These are phyloP conservation scores for Cebidichthys violaceus DNA, from an alignment of 2,113 vertebrate genomes.

Conservation along the genomic window DNA sequence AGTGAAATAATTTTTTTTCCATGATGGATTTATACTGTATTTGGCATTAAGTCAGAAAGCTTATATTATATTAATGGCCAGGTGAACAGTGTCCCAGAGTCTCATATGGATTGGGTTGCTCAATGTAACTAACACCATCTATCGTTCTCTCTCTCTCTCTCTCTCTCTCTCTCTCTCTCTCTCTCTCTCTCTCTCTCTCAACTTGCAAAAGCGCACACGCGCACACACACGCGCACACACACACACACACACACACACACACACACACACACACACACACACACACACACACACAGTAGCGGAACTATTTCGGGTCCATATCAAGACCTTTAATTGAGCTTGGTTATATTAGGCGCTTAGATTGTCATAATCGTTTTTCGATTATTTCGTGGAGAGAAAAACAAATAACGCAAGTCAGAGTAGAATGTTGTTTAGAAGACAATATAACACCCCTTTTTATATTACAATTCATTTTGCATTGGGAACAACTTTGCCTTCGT, in stretches of 20 bases:
- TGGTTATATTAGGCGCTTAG: neutral
- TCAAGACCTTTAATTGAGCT: constrained; percentile 19
- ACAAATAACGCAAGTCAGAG: constrained; percentile 9
- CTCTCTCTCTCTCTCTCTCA: constrained; percentile 36
- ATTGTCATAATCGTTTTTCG: neutral
- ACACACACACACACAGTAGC: constrained; percentile 13
- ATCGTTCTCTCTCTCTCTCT: constrained; percentile 28
- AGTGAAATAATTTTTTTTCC: neutral
- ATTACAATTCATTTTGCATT: neutral
- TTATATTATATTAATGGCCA: constrained; percentile 59
- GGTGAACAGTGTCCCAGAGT: constrained; percentile 44
- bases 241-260: neutral
- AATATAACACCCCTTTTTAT: neutral
- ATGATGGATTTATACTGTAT: neutral
- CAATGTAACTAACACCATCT: neutral
- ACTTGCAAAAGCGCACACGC: constrained; percentile 21
- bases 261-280: neutral
- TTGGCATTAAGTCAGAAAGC: constrained; percentile 18
- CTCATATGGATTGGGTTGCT: constrained; percentile 44
- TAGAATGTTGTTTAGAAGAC: neutral
- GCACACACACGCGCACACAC: constrained; percentile 27
- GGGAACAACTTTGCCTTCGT: neutral
- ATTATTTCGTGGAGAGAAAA: neutral
- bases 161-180: constrained; percentile 28
- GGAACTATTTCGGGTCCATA: constrained; percentile 11